Percentiles rank a stretch among this genome's conserved stretches.
phyloP scores from a whole-genome alignment of 2,888 invertebrate species.

The Lochmaea crataegi region DNA sequence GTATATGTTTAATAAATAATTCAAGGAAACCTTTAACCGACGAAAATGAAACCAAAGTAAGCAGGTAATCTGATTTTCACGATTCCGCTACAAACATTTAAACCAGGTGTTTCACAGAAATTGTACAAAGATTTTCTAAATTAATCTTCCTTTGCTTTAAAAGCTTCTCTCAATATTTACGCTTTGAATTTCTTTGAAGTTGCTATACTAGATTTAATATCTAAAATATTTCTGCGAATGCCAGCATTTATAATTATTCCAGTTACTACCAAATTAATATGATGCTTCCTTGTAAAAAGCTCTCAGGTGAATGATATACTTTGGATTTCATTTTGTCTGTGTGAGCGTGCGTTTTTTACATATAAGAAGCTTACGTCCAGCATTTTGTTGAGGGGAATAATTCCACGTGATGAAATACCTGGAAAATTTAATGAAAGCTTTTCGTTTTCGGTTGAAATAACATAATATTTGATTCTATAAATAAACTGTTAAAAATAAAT shows the following conservation, averaged over 20 bases:
- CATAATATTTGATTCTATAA: not conserved
- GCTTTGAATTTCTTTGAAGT: conserved; percentile 39
- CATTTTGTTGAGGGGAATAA: not conserved
- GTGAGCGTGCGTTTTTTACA: not conserved
- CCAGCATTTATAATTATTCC: conserved; percentile 32
- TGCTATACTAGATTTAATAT: conserved; percentile 34
- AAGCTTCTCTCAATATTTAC: conserved; percentile 34
- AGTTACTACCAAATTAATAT: conserved; percentile 20
- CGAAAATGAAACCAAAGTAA: conserved; percentile 24
- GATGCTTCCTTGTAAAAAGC: not conserved
- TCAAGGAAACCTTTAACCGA: not conserved
- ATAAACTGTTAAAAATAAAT: not conserved
- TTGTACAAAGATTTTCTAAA: conserved; percentile 33
- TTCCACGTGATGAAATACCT: not conserved
- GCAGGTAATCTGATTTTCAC: conserved; percentile 29
- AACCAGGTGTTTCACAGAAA: conserved; percentile 34
- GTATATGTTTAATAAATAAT: not conserved
- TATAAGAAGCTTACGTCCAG: not conserved
- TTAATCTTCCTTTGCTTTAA: conserved; percentile 26
- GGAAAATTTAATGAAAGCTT: not conserved
- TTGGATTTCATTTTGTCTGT: not conserved
- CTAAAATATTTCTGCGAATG: conserved; percentile 29
- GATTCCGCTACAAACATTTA: conserved; percentile 27
- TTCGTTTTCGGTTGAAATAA: not conserved
- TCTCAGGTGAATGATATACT: conserved; percentile 7